These are phyloP conservation scores for Eira barbara DNA, from an alignment of 2,113 vertebrate species.

Conservation along the genomic window DNA sequence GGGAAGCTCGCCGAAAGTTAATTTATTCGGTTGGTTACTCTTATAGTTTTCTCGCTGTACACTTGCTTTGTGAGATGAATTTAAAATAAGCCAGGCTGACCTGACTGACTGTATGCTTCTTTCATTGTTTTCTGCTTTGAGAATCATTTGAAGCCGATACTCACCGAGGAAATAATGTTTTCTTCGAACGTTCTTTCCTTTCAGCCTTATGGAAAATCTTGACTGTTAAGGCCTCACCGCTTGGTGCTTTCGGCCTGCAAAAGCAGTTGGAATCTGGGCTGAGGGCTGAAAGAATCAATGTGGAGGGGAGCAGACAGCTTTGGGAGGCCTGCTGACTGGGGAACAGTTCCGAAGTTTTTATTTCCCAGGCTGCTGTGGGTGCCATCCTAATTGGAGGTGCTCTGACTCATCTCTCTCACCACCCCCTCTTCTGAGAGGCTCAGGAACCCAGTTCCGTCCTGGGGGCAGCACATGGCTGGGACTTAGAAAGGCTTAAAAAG, in stretches of 20 bases:
- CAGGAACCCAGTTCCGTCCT: neutral
- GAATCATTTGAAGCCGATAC: neutral
- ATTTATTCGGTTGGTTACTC: neutral
- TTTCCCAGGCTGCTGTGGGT: neutral
- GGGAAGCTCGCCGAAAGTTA: neutral
- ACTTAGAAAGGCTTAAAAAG: conserved; percentile 17
- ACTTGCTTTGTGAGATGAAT: neutral
- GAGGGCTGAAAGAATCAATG: neutral
- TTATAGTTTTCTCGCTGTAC: neutral
- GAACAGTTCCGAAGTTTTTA: neutral
- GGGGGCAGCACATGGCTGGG: neutral
- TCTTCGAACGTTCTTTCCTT: neutral
- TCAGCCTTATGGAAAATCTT: neutral
- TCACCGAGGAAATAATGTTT: neutral
- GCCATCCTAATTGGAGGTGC: neutral
- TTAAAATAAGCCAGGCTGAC: neutral
- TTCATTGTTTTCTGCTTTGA: neutral
- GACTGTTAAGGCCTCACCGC: neutral
- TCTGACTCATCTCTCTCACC: neutral
- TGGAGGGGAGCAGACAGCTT: neutral
- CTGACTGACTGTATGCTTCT: neutral
- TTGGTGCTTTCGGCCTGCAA: neutral
- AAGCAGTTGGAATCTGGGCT: neutral
- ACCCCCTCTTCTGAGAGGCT: neutral
- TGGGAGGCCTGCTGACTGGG: neutral